Evolutionary conservation across 2,888 invertebrate genomes (phyloP), one percentile per base, ranked within the genome.

Genomic region (Biston betularia): DNA sequence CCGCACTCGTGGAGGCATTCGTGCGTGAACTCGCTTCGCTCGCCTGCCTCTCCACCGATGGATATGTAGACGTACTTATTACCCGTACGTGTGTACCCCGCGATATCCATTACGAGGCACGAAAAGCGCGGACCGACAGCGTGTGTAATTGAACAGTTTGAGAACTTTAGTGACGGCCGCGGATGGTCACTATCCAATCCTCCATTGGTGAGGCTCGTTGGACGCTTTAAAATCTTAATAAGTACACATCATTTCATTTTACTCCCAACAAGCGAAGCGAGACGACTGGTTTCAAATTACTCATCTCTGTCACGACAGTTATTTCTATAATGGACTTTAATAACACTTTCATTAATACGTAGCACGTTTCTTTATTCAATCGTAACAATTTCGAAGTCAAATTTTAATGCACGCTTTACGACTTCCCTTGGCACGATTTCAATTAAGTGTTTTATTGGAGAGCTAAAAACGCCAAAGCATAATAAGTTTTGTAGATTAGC

Each of bases 101-200:
- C 80, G 86, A 88, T 89, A 88, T 92, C 89, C 89, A 93, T 92
- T 92, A 92, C 92, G 84, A 79, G 79, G 80, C 82, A 88, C 88
- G 90, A 91, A 91, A 90, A 89, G 83, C 83, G 83, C 83, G 76
- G 86, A 79, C 83, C 90, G 88, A 82, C 89, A 83, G 88, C 78
- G 87, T 89, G 89, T 88, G 87, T 93, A 92, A 93, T 93, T 92
- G 90, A 92, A 86, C 88, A 88, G 89, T 89, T 89, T 84, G 86
- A 88, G 86, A 87, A 83, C 83, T 85, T 80, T 78, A 79, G 70
- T 80, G 83, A 80, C 80, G 83, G 61, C 71, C 75, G 74, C 71
- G 76, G 74, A 73, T 15, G 46, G 33, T 14, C 52, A 34, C 49
- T 33, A n/a, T 48, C 57, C 63, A 55, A 64, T 59, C 67, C 55